Evolutionary conservation across 1,140 invertebrate species (phyloP).

Genomic region (Meloidogyne floridensis): DNA sequence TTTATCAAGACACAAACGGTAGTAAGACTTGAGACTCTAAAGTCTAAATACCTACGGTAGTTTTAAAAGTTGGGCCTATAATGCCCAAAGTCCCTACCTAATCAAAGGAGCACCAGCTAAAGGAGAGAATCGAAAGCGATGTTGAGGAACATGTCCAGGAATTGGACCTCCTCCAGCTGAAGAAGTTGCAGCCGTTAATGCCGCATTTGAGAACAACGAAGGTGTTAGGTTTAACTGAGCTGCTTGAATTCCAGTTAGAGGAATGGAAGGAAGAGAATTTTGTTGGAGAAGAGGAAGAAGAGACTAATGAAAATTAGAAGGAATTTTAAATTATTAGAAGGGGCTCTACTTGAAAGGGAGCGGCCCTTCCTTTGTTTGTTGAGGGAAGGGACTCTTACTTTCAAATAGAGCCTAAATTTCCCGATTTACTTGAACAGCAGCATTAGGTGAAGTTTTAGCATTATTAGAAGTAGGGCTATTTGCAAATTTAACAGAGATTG

Average conservation of each 20-base stretch:
- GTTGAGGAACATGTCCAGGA: slow-evolving; percentile 73
- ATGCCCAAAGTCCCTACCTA: neutral
- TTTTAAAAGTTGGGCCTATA: neutral
- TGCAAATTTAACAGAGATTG: slow-evolving; percentile 98
- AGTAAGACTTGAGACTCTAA: neutral
- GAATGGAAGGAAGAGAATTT: neutral
- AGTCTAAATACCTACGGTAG: neutral
- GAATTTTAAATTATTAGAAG: neutral
- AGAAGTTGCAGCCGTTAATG: neutral
- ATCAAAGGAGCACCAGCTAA: slow-evolving; percentile 74
- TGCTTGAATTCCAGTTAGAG: neutral
- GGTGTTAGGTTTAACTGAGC: neutral
- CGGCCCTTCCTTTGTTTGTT: too few relatives aligned
- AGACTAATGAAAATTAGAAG: neutral
- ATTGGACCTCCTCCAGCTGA: slow-evolving; percentile 77
- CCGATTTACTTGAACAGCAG: slow-evolving; percentile 13
- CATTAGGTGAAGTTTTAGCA: slow-evolving; percentile 34
- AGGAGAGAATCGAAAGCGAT: slow-evolving; percentile 82
- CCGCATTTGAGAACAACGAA: neutral
- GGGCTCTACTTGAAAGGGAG: neutral
- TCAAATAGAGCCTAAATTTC: too few relatives aligned
- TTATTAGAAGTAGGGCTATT: slow-evolving; percentile 73
- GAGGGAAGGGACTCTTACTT: too few relatives aligned
- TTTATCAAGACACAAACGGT: too few relatives aligned
- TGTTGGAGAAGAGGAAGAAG: neutral